Evolutionary conservation across 2,797 vertebrate species (phyloP).

Genomic region (Artibeus lituratus): DNA sequence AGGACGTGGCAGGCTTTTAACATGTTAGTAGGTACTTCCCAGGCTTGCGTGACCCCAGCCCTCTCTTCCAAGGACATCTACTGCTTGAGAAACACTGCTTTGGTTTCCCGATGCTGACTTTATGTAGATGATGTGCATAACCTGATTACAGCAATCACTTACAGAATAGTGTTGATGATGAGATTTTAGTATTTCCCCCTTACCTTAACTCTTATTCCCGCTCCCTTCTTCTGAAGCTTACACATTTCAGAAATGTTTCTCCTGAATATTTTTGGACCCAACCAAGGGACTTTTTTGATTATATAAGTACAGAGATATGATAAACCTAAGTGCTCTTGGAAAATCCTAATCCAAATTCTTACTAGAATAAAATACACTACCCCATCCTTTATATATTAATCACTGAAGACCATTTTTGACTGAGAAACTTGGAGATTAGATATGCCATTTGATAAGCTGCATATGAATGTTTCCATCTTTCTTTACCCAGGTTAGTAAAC

Average conservation of each 20-base stretch:
- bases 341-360: background rate
- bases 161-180: background rate
- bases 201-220: background rate
- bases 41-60: background rate
- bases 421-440: background rate
- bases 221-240: background rate
- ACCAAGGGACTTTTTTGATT: background rate
- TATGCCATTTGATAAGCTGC: background rate
- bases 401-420: background rate
- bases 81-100: background rate
- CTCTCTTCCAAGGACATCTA: background rate
- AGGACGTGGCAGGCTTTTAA: background rate
- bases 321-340: background rate
- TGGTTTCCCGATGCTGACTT: background rate
- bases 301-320: background rate
- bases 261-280: background rate
- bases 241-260: background rate
- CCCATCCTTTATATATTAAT: background rate
- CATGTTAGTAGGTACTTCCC: background rate
- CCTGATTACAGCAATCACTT: background rate
- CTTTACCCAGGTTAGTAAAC: slow-evolving; percentile 8
- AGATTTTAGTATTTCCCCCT: background rate
- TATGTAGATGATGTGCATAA: background rate
- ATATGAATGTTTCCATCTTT: background rate
- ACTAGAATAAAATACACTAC: background rate